These are phyloP conservation scores for Entosphenus tridentatus DNA, from an alignment of 2,113 vertebrate genomes.

Conservation along the genomic window DNA sequence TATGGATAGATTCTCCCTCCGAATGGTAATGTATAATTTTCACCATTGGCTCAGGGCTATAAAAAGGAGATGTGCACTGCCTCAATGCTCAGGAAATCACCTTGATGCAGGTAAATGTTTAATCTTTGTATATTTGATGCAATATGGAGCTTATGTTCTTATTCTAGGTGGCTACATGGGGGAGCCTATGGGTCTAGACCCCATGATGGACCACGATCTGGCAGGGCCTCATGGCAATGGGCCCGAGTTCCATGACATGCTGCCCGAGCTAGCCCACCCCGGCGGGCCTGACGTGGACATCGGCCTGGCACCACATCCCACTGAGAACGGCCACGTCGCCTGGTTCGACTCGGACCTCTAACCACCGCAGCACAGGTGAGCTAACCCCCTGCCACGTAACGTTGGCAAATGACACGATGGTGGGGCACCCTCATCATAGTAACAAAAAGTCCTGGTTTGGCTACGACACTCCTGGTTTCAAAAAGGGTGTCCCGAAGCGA, in stretches of 20 bases:
- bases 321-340: slow-evolving; percentile 96
- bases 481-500: too few species aligned
- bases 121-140: slow-evolving; percentile 9
- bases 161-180: slow-evolving; percentile 79
- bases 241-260: slow-evolving; percentile 70
- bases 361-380: not conserved
- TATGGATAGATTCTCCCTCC: too few species aligned
- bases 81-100: too few species aligned
- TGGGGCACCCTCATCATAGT: too few species aligned
- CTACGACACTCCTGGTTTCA: too few species aligned
- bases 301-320: slow-evolving; percentile 38
- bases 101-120: too few species aligned
- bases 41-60: too few species aligned
- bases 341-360: slow-evolving; percentile 99
- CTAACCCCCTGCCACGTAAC: too few species aligned
- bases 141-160: slow-evolving; percentile 89
- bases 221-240: slow-evolving; percentile 59
- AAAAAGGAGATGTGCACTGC: too few species aligned
- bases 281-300: slow-evolving; percentile 41
- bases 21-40: too few species aligned
- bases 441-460: too few species aligned
- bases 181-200: slow-evolving; percentile 89
- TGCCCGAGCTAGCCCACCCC: slow-evolving; percentile 82
- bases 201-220: slow-evolving; percentile 96
- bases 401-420: too few species aligned